Conservation (phyloP, 2,113 vertebrate genomes). For the Alethe diademata region DNA sequence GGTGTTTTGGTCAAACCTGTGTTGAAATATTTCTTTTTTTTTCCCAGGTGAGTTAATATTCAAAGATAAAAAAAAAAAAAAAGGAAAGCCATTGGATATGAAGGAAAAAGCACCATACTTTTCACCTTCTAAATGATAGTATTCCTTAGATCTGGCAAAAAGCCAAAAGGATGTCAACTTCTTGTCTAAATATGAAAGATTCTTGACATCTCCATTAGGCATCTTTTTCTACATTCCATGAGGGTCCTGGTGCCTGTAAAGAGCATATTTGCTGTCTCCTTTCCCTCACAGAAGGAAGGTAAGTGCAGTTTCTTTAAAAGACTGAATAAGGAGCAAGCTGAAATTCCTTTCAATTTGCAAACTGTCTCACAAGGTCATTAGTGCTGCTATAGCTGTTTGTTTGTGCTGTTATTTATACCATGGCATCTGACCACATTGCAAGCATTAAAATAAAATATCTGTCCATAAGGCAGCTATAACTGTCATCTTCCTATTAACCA, state of each 20-base stretch:
- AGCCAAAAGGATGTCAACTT: neutral
- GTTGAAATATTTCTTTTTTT: neutral
- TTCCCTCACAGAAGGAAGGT: neutral
- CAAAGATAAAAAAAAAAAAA: neutral
- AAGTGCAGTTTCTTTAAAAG: neutral
- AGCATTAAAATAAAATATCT: slow-evolving; percentile 56
- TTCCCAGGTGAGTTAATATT: neutral
- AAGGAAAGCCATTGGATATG: neutral
- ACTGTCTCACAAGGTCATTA: slow-evolving; percentile 38
- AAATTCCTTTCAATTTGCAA: slow-evolving; percentile 17
- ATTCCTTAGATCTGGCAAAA: slow-evolving; percentile 11
- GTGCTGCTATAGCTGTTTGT: slow-evolving; percentile 13
- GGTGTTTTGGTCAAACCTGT: neutral
- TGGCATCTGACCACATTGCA: neutral
- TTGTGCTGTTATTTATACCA: neutral
- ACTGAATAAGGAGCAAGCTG: neutral
- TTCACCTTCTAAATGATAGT: neutral
- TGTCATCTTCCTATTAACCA: slow-evolving; percentile 19
- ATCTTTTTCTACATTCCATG: slow-evolving; percentile 21
- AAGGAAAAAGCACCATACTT: neutral
- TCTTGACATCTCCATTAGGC: slow-evolving; percentile 29
- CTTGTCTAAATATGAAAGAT: slow-evolving; percentile 40
- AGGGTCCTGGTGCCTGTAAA: neutral
- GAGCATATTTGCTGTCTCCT: neutral
- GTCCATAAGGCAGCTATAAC: slow-evolving; percentile 21